These are phyloP conservation scores for Phylloscopus whistleri DNA, from an alignment of 2,113 vertebrate species.

Conservation along the genomic window DNA sequence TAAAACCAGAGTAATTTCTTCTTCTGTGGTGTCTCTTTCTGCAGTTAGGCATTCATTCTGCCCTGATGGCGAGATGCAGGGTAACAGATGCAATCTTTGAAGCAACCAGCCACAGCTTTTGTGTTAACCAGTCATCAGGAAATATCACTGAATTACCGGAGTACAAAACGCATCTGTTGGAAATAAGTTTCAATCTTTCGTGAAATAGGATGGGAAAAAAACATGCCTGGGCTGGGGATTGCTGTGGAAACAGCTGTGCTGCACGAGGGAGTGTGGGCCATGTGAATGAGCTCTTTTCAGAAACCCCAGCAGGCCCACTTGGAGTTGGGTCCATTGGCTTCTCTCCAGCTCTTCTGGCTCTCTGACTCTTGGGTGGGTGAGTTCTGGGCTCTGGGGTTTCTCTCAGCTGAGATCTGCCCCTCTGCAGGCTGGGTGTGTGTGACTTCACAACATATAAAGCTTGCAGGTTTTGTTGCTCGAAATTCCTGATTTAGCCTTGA, in stretches of 20 bases:
- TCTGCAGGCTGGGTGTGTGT: rapidly evolving
- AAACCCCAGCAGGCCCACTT: rapidly evolving
- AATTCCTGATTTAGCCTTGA: not conserved
- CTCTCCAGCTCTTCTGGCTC: not conserved
- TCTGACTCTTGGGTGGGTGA: not conserved
- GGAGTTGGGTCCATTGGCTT: not conserved
- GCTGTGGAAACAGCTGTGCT: not conserved
- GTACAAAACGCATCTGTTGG: slow-evolving; percentile 22
- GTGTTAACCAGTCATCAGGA: slow-evolving; percentile 25
- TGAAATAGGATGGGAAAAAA: not conserved
- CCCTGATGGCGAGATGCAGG: not conserved
- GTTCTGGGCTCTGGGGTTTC: not conserved
- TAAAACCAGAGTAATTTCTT: not conserved
- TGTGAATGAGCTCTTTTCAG: not conserved
- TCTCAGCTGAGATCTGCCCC: not conserved
- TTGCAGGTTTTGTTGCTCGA: not conserved
- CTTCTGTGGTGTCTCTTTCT: not conserved
- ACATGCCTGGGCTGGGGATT: not conserved
- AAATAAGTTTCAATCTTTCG: slow-evolving; percentile 4
- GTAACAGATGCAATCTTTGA: slow-evolving; percentile 36
- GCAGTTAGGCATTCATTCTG: not conserved
- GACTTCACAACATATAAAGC: not conserved
- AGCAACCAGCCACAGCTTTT: slow-evolving; percentile 32
- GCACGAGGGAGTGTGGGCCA: rapidly evolving
- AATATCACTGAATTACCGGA: slow-evolving; percentile 5